Base-by-base conservation (phyloP, 2,797 vertebrate genomes). In the Gymnoscopelus microlampas region DNA sequence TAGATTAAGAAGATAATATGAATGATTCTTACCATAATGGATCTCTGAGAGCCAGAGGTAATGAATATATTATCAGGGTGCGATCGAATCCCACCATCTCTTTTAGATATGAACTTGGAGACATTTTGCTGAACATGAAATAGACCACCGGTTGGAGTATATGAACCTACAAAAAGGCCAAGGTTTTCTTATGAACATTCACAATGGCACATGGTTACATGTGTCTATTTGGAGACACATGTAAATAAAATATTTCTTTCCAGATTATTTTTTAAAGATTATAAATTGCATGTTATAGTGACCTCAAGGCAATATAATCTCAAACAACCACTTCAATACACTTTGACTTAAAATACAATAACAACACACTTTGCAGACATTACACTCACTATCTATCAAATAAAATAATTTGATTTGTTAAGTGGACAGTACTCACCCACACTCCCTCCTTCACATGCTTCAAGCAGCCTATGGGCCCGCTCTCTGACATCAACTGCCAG, bases 41-140 rank as follows among this genome's bases (percentile, higher is more conserved):
- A 66, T 53, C 63, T 72, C 60, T 92, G 91, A 6, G 93, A 91
- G 12, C 94, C 94, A 0, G 71, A 0, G 3, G 61, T 74, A 68
- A 94, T 81, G 67, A 78, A 89, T 11, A 95, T 92, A 63, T 94
- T 89, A 4, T 88, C 59, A 2, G 93, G 88, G 53, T 77, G 1
- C 6, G 86, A 84, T 4, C 85, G 76, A 68, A 74, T 68, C 0
- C 91, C 93, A 3, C 90, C 88, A 14, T 95, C 95, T 67, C 93
- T 86, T 57, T 64, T 84, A 1, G 39, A 82, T 66, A 94, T 92
- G 78, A 89, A 94, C 50, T 89, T 70, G 39, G 88, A 86, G 64
- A 94, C 0, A 19, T 63, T 75, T 0, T 63, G 44, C 23, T 78
- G 24, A 24, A 92, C 73, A 51, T 81, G 61, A 32, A 66, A 0